Evolutionary conservation across 2,797 vertebrate species (phyloP), one percentile per base, ranked within the genome.

Genomic region (Perodicticus potto): DNA sequence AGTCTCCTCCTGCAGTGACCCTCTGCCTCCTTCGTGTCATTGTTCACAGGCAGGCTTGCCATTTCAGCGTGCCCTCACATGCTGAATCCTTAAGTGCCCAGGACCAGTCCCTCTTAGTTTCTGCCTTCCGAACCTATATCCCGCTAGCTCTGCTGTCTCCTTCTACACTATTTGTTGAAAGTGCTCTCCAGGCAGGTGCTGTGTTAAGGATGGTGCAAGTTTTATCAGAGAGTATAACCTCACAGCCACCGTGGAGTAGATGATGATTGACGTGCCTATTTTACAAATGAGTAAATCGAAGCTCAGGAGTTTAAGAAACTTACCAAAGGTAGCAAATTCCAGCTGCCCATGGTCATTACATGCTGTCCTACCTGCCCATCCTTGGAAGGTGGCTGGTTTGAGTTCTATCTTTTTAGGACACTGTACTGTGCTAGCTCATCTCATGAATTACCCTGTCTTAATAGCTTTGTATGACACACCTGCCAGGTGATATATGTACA

Each of bases 251-350:
- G 1, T 17, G 5, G 22, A 17, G 14, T 49, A 29, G 37, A 13
- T 61, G 43, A 29, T 82, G 17, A 89, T 10, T 19, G 37, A 53
- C 7, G 74, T 0, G 4, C 2, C 70, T 59, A 80, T 70, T 86
- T 97, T 87, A 89, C 40, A 83, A 91, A 88, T 65, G 59, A 96
- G 40, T 17, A 70, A 45, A 49, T 70, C 89, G 90, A 93, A 57
- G 34, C 20, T 87, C 49, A 19, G 22, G 37, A 91, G 16, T 70
- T 83, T 37, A 78, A 53, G 23, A 43, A 84, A 91, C 43, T 87
- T 69, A 69, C 22, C 13, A 87, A 59, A 82, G 12, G 27, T 13
- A 40, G 25, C 43, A 29, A 82, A 94, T 86, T 78, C 57, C 17
- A 29, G 16, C 10, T 73, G 70, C 77, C 61, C 25, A 29, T n/a